Evolutionary conservation across 2,113 vertebrate species (phyloP), one percentile per base, ranked within the genome.

Genomic region (Amphiprion percula): DNA sequence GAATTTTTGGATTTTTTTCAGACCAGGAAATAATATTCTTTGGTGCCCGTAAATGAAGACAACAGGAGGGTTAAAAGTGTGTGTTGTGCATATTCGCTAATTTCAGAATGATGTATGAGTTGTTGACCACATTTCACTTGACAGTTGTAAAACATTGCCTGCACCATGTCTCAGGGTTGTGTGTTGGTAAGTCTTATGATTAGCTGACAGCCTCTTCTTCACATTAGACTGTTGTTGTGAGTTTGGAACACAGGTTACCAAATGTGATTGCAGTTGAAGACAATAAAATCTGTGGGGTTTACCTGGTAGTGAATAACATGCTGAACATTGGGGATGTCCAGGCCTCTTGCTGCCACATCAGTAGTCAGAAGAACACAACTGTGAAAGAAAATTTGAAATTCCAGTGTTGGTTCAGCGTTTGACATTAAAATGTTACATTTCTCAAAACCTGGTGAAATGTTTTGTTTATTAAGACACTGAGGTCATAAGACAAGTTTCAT

Each of bases 221-320:
- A 30, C 7, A 1, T 37, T 37, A 7, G 33, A 37, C 8, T 8
- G 8, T 9, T 8, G 1, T 37, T 37, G 33, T 37, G 33, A 1
- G 9, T 37, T 37, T 59, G 52, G n/a, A 24, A 80, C 11, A n/a
- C 0, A 44, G 23, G n/a, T 14, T 24, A 62, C 28, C 30, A 37
- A 59, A 33, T 59, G 1, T 39, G 21, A 1, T 21, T 1, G 16
- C 41, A 46, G 46, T 54, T 11, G 39, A 10, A 56, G 60, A 16
- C 4, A n/a, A 14, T 70, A 70, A 47, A 26, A 19, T 41, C 19
- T 65, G 19, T 16, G 52, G 17, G 12, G 30, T 37, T 53, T 87
- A 98, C 98, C 96, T 99, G 98, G 92, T 99, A 99, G 89, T 99
- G 98, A 79, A 99, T 97, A 83, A 99, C 98, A 74, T 99, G 96